Evolutionary conservation across 1,140 invertebrate genomes (phyloP).

Genomic region (Laupala kohalensis): DNA sequence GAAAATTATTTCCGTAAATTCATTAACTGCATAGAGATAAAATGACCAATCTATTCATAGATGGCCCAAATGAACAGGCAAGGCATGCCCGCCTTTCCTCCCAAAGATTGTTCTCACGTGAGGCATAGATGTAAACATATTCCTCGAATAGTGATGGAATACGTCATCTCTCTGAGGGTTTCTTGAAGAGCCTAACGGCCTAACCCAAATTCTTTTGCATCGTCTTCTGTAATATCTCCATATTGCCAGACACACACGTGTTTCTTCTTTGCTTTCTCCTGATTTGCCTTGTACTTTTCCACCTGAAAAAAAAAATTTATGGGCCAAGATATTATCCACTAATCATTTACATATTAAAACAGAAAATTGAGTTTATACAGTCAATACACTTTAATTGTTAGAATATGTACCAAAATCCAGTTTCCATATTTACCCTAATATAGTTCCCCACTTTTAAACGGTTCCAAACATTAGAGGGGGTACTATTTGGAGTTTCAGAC

Average conservation of each 20-base stretch:
- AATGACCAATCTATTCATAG: background rate
- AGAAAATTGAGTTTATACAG: no score
- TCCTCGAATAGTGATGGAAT: background rate
- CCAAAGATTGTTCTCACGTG: background rate
- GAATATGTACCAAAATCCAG: no score
- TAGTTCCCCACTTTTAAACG: no score
- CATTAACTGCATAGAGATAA: background rate
- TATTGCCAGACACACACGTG: slow-evolving; percentile 89
- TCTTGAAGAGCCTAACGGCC: background rate
- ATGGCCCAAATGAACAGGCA: background rate
- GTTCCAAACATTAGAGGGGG: no score
- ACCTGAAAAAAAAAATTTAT: no score
- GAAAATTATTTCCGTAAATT: background rate
- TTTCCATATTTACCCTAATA: no score
- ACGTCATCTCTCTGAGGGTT: background rate
- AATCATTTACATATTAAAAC: no score
- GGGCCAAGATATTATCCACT: no score
- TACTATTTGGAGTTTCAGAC: no score
- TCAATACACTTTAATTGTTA: no score
- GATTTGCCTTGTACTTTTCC: slow-evolving; percentile 67
- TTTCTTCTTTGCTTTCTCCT: slow-evolving; percentile 70
- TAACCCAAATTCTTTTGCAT: slow-evolving; percentile 75
- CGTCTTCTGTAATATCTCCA: slow-evolving; percentile 90
- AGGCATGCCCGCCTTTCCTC: background rate
- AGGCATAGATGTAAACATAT: background rate